Base-by-base conservation (phyloP, 2,113 vertebrate species). In the Coptodon bakossiorum region DNA sequence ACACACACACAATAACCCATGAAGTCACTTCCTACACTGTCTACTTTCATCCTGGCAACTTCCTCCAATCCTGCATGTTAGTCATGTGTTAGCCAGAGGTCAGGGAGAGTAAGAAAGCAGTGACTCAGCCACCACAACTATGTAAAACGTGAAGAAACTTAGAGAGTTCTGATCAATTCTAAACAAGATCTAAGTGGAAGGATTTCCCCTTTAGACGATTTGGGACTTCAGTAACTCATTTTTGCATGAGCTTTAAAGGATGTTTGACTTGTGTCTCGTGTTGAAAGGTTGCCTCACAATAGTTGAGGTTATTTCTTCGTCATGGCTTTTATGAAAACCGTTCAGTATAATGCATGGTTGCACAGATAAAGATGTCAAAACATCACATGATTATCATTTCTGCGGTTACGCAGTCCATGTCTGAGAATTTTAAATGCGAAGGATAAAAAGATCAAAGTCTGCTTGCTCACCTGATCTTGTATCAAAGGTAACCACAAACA, bases 401-500 rank as follows among this genome's bases (percentile, higher is more conserved):
- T 12, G 48, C 24, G 50, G 1, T 38, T 36, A 53, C 27, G 17
- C 6, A 73, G 79, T 17, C 19, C 6, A 0, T 2, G 61, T 34
- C 11, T 27, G 27, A 24, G 17, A 50, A 57, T 43, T 9, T 17
- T n/a, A 45, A 31, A 63, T 11, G 43, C 43, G 4, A 63, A 14
- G 1, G 16, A 82, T 6, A 36, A 43, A 66, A 22, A 11, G 27
- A 68, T 56, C 31, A 36, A 19, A 31, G 6, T 29, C 34, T 24
- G 29, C 16, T 14, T 2, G 22, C 91, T 92, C 16, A 99, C 98
- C 98, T 80, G 98, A 98, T 96, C 98, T 97, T 5, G 98, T 97
- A 71, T 98, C 98, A 95, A 99, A 99, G 61, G 98, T 98, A 68
- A 99, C 98, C 88, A 99, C 98, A 83, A 99, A 99, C 81, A 99